Base-by-base conservation (phyloP, 23 tunicate genomes). In the Trididemnum nubilum region DNA sequence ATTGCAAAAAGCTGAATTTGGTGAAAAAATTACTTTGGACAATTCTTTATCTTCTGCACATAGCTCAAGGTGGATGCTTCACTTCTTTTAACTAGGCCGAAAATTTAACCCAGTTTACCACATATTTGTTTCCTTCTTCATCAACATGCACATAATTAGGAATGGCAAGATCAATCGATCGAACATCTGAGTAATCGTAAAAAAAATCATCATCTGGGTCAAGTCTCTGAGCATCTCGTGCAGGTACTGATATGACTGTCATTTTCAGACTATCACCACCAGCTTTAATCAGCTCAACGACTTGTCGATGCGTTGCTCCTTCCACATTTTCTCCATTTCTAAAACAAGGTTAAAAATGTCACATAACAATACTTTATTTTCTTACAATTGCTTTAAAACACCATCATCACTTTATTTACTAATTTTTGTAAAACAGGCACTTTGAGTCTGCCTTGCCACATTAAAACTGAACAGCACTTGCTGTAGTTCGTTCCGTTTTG, bases 151-250 rank as follows among this genome's bases (percentile, higher is more conserved):
- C 82, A 50, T 18, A 89, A 1, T 52, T 50, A 0, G 98, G 98
- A 51, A 94, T 81, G 5, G 71, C 39, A 5, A 94, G 30, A 32
- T 92, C 76, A 27, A 94, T 71, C 29, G 82, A 78, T 61, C 76
- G 72, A 0, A 80, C 51, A 44, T 94, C 98, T 0, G 87, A 64
- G 67, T 94, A 94, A 70, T 94, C 98, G 37, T 94, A 94, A 54
- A 89, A 94, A 37, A 29, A 89, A 18, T 94, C 98, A 67, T 94
- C 98, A 65, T 94, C 98, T 23, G 98, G 98, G 44, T 94, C 98
- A n/a, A 94, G 90, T 35, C 98, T 49, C 49, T 89, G 94, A 5
- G 91, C 91, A 65, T 94, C 98, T 58, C 82, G 71, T 18, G 98
- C 87, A 2, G 98, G 98, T 44, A 94, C 98, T 21, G 95, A 89